Conservation (phyloP, 2,888 invertebrate species). For the Malthinus seriepunctatus region DNA sequence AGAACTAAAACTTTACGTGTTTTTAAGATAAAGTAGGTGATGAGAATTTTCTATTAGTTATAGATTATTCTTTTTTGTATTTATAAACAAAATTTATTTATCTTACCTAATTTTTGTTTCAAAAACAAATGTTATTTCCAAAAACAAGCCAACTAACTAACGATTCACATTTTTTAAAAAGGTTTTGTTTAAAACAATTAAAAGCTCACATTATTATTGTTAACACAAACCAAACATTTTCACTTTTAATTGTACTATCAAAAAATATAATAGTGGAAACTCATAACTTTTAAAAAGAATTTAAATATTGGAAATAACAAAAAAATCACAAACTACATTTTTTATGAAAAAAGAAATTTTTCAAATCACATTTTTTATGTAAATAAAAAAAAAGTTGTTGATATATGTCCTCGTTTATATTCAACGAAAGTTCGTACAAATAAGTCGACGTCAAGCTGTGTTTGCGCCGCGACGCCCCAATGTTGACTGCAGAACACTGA, state of each 20-base stretch:
- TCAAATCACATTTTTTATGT: neutral
- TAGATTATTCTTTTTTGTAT: too few species aligned
- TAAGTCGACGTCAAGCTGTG: conserved; percentile 14
- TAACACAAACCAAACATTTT: neutral
- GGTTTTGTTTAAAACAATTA: neutral
- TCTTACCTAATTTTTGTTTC: neutral
- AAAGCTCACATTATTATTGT: neutral
- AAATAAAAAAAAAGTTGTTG: neutral
- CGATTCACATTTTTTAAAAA: neutral
- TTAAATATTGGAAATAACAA: neutral
- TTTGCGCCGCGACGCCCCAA: conserved; percentile 20
- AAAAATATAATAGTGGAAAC: neutral
- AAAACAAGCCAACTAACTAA: neutral
- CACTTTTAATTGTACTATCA: neutral
- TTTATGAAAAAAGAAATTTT: neutral
- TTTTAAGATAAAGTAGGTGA: too few species aligned
- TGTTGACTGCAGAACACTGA: conserved; percentile 23
- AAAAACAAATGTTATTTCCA: neutral
- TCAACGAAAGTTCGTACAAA: conserved; percentile 10
- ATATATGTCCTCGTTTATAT: conserved; percentile 11
- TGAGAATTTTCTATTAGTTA: too few species aligned
- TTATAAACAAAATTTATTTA: neutral
- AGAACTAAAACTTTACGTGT: conserved; percentile 5
- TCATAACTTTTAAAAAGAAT: neutral
- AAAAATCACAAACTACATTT: neutral